Evolutionary conservation across 2,113 vertebrate species (phyloP), one percentile per base, ranked within the genome.

Genomic region (Myotis lucifugus): DNA sequence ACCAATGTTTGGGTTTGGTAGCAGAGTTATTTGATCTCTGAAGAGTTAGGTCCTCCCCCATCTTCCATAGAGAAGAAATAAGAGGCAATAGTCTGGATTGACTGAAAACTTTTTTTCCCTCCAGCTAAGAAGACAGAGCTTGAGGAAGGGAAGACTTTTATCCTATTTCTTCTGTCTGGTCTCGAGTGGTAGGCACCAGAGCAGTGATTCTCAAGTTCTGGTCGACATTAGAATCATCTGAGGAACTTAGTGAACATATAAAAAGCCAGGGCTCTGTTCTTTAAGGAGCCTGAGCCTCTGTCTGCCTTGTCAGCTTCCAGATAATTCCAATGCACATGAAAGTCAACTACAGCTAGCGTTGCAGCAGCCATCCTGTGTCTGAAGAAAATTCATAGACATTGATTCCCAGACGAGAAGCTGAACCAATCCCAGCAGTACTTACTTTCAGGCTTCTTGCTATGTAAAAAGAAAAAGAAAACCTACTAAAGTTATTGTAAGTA

Each of bases 401-500:
- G 37, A 46, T 56, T 6, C 32, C n/a, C 23, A 73, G 34, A 79
- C 40, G n/a, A 78, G 18, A 78, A 54, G 32, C 40, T 21, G 11
- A 93, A 32, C 23, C 54, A 69, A 67, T 46, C 17, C 52, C n/a
- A 74, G 8, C 3, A 46, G n/a, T 81, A 76, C 0, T 90, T 79
- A 61, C 27, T 61, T 94, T 88, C n/a, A 85, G 59, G 50, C 14
- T 74, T 91, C 34, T 94, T 86, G 32, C 50, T 64, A 25, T 74
- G 42, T 32, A n/a, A 85, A 89, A 93, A 88, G 40, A 7, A 73
- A 82, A 79, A n/a, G 15, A 52, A 86, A 91, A n/a, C 2, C 2
- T 34, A 42, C 13, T 92, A 37, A 81, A 85, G 13, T 94, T 77
- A 92, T 48, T 88, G 1, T 85, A 92, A 95, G 64, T 90, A 85